Evolutionary conservation across 2,113 vertebrate genomes (phyloP), one percentile per base, ranked within the genome.

Genomic region (Hepsetus odoe): DNA sequence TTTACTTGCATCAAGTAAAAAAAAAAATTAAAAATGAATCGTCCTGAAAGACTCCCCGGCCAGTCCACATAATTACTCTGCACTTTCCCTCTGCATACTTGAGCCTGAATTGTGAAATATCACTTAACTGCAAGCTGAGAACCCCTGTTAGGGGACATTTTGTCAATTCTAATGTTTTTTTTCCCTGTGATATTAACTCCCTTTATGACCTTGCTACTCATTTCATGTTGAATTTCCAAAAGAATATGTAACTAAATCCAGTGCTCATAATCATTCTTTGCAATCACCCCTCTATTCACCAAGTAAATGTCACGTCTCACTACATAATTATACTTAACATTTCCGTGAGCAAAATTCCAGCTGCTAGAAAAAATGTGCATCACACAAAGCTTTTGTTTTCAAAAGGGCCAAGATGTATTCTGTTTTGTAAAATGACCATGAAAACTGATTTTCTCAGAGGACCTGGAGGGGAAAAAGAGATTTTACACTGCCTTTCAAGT

Each of bases 381-480:
- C 18, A 33, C 3, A 0, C 32, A 55, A 55, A 22, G 24, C 14
- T 38, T 49, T 28, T 24, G 13, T 53, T 38, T 28, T 18, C 35
- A n/a, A 28, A 55, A 35, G 33, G 18, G 5, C 18, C 8, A 2
- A 38, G 32, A 35, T 38, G 4, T 65, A 18, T 65, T 20, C 61
- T 53, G 20, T 16, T 38, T 59, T 75, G 18, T 38, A 65, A 53
- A 66, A 65, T 49, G 22, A 13, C 73, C 44, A 28, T 38, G 18
- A 7, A 16, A 28, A 18, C 14, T 65, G 61, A 65, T 38, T n/a
- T 65, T 65, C 32, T 35, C 32, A 11, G 61, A 38, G 61, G 61
- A 38, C 18, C n/a, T 11, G 11, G 61, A 30, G 32, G 28, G 33
- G 3, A 12, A 38, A 62, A 12, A 35, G 61, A 65, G 61, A 10